These are phyloP conservation scores for Orestias chungarensis DNA, from an alignment of 2,797 vertebrate genomes.

Conservation along the genomic window DNA sequence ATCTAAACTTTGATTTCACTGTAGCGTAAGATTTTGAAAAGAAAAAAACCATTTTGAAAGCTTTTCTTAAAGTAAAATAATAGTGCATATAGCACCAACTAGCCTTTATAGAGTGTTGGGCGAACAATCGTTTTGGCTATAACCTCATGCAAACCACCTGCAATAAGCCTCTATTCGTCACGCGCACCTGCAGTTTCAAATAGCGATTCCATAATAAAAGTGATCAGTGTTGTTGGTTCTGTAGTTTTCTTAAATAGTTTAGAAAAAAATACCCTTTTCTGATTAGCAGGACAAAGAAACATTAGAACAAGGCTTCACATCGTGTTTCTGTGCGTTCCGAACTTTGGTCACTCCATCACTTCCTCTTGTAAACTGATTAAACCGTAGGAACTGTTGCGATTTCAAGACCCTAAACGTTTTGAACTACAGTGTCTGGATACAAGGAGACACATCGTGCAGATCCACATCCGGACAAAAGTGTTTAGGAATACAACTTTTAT, in stretches of 20 bases:
- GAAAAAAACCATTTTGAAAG: background rate
- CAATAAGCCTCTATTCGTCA: background rate
- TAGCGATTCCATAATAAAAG: background rate
- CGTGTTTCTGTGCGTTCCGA: too few relatives aligned
- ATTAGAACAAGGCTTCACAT: too few relatives aligned
- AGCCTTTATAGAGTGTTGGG: too few relatives aligned
- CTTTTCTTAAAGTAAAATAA: background rate
- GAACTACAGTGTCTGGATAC: background rate
- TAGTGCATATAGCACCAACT: background rate
- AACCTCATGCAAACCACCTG: background rate
- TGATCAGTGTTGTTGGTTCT: background rate
- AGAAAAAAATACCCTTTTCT: too few relatives aligned
- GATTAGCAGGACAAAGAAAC: background rate
- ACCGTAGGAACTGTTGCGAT: background rate
- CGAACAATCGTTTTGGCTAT: too few relatives aligned
- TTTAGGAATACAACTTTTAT: too few relatives aligned
- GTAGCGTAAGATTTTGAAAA: background rate
- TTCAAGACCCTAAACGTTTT: background rate
- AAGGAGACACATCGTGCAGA: background rate
- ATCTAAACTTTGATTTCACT: too few relatives aligned
- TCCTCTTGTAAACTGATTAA: background rate
- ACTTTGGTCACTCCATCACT: background rate
- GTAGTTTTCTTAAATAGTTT: too few relatives aligned
- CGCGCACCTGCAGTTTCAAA: background rate
- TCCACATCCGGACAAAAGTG: background rate